A percentile compares a stretch with the other conserved stretches of the same genome.
phyloP scores from a whole-genome alignment of 2,888 invertebrate genomes.

The Sminthurinus aureus region DNA sequence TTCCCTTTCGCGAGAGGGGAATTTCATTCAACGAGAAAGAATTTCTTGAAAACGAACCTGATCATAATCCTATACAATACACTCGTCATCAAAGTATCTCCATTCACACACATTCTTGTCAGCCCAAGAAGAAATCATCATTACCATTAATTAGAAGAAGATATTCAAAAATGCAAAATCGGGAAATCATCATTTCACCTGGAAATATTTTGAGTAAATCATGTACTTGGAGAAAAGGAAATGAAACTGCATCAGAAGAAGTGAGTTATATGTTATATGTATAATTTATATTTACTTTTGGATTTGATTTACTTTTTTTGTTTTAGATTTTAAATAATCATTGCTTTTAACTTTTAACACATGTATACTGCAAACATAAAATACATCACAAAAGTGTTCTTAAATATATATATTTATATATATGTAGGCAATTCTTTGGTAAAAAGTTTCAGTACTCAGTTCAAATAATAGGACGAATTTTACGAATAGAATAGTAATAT shows the following conservation, averaged over 20 bases:
- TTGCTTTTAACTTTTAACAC: no score
- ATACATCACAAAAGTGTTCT: background rate
- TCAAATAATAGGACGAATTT: background rate
- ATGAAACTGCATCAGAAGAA: conserved; percentile 55
- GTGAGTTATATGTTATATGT: conserved; percentile 44
- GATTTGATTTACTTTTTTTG: no score
- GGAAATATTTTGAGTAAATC: conserved; percentile 57
- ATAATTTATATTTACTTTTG: background rate
- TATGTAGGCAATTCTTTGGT: background rate
- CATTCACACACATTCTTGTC: background rate
- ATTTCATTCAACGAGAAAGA: conserved; percentile 30
- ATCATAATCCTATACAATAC: background rate
- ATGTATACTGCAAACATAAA: no score
- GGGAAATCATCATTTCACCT: conserved; percentile 46
- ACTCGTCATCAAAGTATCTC: conserved; percentile 18
- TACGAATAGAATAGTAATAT: background rate
- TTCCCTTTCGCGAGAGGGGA: conserved; percentile 11
- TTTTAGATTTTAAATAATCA: no score
- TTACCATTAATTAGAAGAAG: background rate
- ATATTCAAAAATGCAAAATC: conserved; percentile 30
- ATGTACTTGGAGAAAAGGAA: conserved; percentile 54
- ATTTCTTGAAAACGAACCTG: background rate
- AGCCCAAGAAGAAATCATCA: background rate
- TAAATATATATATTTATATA: background rate
- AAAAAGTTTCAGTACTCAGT: background rate